Evolutionary conservation across 2,113 vertebrate species (phyloP).

Genomic region (Brienomyrus brachyistius): DNA sequence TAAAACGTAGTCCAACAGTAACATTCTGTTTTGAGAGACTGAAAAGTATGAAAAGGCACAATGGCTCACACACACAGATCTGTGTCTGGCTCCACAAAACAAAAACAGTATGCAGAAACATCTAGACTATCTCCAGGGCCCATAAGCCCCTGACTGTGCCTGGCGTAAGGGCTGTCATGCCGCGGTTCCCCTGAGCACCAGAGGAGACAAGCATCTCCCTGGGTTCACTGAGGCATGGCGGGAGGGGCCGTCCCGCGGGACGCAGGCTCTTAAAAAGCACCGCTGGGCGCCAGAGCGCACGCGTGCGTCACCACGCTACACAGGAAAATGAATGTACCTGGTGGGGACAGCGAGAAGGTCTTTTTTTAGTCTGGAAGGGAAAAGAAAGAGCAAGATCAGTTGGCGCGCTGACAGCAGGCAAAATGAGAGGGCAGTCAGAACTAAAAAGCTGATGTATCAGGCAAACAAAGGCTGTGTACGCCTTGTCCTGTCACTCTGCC

Average conservation of each 20-base stretch:
- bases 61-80: not conserved
- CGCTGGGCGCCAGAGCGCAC: not conserved
- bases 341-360: constrained; percentile 41
- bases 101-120: constrained; percentile 2
- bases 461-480: not conserved
- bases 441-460: not conserved
- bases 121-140: not conserved
- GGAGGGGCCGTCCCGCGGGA: not conserved
- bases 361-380: constrained; percentile 54
- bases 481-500: not conserved
- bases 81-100: not conserved
- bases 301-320: not conserved
- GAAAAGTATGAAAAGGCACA: not conserved
- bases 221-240: not conserved
- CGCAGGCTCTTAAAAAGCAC: constrained; percentile 17
- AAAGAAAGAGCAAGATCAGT: constrained; percentile 18
- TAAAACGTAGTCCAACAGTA: not conserved
- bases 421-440: constrained; percentile 7
- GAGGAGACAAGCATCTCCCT: not conserved
- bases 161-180: not conserved
- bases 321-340: constrained; percentile 49
- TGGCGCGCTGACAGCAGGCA: not conserved
- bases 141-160: not conserved
- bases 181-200: not conserved
- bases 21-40: not conserved